phyloP scores from a whole-genome alignment of 2,797 vertebrate species.

The Etheostoma perlongum region DNA sequence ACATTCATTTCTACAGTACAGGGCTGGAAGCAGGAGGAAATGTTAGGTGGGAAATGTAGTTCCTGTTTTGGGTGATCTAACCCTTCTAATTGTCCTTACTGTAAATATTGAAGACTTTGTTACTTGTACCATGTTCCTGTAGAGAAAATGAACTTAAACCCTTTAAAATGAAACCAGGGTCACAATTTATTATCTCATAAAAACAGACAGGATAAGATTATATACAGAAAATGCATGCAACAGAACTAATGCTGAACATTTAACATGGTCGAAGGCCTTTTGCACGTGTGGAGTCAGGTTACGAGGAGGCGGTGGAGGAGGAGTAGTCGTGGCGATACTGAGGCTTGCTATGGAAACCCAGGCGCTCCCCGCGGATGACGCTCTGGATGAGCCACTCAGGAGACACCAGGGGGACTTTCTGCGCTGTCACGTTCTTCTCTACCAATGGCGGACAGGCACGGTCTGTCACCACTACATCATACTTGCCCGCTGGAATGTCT shows the following conservation, averaged over 20 bases:
- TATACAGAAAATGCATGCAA: slow-evolving; percentile 92
- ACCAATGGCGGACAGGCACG: slow-evolving; percentile 87
- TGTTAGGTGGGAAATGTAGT: accelerated
- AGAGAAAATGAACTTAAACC: slow-evolving; percentile 53
- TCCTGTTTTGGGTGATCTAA: not conserved
- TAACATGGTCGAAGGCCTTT: slow-evolving; percentile 55
- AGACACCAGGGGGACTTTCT: slow-evolving; percentile 90
- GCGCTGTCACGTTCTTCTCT: slow-evolving; percentile 86
- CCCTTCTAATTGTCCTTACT: slow-evolving; percentile 23
- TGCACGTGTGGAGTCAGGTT: slow-evolving; percentile 51
- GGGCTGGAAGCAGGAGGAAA: no score
- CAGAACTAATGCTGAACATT: slow-evolving; percentile 69
- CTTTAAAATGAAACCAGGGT: slow-evolving; percentile 87
- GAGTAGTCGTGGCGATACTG: slow-evolving; percentile 88
- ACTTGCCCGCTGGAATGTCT: slow-evolving; percentile 91
- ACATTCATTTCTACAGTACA: not conserved
- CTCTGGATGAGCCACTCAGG: slow-evolving; percentile 98
- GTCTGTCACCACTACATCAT: slow-evolving; percentile 92
- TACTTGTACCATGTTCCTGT: not conserved
- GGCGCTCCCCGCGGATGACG: slow-evolving; percentile 90
- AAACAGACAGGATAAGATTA: slow-evolving; percentile 93
- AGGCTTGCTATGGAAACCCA: slow-evolving; percentile 88
- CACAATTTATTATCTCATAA: slow-evolving; percentile 94
- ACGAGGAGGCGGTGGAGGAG: slow-evolving; percentile 50
- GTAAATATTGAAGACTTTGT: slow-evolving; percentile 60